Percentiles rank a stretch among this genome's conserved stretches.
Conservation (phyloP, 1,140 invertebrate genomes). For the Acromyrmex echinatior region DNA sequence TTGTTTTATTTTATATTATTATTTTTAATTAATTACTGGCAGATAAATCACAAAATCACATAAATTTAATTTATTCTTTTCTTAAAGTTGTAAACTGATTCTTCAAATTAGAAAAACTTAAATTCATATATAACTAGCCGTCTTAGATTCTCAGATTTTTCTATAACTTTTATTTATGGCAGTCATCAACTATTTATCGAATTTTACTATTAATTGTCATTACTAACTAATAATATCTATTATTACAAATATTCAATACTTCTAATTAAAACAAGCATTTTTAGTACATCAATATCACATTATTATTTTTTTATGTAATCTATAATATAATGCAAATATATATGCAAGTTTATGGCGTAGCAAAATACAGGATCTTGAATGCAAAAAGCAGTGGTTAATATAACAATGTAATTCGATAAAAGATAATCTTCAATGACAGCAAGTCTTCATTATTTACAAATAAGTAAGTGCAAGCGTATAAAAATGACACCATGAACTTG, state of each 20-base stretch:
- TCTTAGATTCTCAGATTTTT: no score
- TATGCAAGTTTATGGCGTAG: background rate
- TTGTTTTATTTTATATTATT: no score
- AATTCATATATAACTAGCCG: no score
- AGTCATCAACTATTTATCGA: background rate
- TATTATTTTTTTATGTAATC: background rate
- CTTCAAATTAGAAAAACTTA: no score
- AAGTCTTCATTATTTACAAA: slow-evolving; percentile 44
- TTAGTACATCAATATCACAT: background rate
- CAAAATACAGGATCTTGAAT: background rate
- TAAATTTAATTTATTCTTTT: no score
- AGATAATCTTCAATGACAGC: background rate
- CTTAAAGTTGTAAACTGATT: no score
- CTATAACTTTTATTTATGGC: background rate
- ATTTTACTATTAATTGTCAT: background rate
- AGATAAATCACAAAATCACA: no score
- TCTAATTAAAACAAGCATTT: background rate
- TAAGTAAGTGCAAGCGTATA: slow-evolving; percentile 8
- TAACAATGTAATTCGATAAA: background rate
- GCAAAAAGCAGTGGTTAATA: background rate
- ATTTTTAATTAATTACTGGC: no score
- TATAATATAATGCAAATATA: background rate
- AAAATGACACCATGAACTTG: slow-evolving; percentile 43
- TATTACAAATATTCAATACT: background rate
- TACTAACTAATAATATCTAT: slow-evolving; percentile 19